Evolutionary conservation across 2,888 invertebrate genomes (phyloP), one percentile per base, ranked within the genome.

Genomic region (Drosophila antonietae): DNA sequence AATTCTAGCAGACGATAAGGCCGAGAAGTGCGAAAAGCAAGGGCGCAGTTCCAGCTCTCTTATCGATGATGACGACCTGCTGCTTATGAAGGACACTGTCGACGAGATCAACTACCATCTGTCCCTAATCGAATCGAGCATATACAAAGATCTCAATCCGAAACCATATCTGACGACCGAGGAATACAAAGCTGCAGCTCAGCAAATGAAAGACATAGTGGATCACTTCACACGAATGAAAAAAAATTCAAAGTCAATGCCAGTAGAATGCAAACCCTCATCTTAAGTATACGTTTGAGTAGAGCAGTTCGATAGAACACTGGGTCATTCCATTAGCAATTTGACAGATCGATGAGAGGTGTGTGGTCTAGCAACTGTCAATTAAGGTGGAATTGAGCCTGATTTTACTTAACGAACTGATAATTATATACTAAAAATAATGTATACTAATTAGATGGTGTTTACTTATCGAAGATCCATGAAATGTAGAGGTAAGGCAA

Each of bases 101-200:
- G 47, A 47, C 10, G 14, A 20, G 31, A 49, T 59, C 14, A 59
- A 15, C 39, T 39, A 39, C 20, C 39, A 39, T 1, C 47, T 59
- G 0, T 47, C 59, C 28, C 39, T 59, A 39, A 59, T 47, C 37
- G 59, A 59, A 47, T 59, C 59, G 15, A 49, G 31, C 15, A 49
- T 49, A 18, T 59, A 49, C 18, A 49, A 59, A 14, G 49, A 59
- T 6, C 2, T 39, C 20, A 49, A 49, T 49, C 59, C 59, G 6
- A 14, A 15, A n/a, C 37, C 58, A 0, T 37, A 58, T 23, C 46
- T 46, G 4, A 46, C 58, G 3, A 1, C 23, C n/a, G 46, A 46
- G 8, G 58, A 46, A 3, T 58, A 28, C 3, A 9, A 3, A 1
- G 58, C 58, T 5, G 58, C 47, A 2, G 18, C 47, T 9, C 6